Base-by-base conservation (phyloP, 2,888 invertebrate genomes). In the Bursaphelenchus okinawaensis region DNA sequence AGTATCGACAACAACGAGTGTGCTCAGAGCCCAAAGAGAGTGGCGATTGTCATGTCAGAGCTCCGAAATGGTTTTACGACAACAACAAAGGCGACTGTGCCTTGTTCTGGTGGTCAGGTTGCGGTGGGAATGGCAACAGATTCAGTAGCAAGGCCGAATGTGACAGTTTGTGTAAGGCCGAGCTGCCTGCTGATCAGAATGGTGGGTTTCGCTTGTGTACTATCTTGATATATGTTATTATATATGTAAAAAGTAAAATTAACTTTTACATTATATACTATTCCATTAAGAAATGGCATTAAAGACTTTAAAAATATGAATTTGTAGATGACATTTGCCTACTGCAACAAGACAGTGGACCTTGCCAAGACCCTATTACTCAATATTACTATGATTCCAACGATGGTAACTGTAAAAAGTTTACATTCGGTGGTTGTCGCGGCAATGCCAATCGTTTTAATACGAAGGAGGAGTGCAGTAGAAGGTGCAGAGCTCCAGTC, bases 351-450 rank as follows among this genome's bases (percentile, higher is more conserved):
- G 76, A 75, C 68, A 57, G 73, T 19, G 81, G 81, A n/a, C 81
- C 81, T 20, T 81, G 81, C 65, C 31, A 31, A 19, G 81, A 80
- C 57, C 70, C 78, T 7, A 69, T 81, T 12, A 73, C 75, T 0
- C 73, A 74, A 71, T 81, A 78, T 78, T 79, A 74, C 68, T 79
- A 60, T 55, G 77, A 79, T 63, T 24, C 58, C 16, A 54, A 54
- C 7, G 60, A 22, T 1, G 63, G 62, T 16, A 69, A 70, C 7
- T 79, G 77, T 65, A 65, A 70, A 8, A 75, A 66, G 63, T 81
- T 81, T 70, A 80, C 79, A 4, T 81, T 71, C 57, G 78, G 79
- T 51, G 81, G 81, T 28, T 81, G 81, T 62, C 68, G 79, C 16
- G 81, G 81, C 62, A 81, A 80, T 55, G 55, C 40, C 6, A 68